Base-by-base conservation (phyloP, 2,113 vertebrate species). In the Aplodontia rufa region DNA sequence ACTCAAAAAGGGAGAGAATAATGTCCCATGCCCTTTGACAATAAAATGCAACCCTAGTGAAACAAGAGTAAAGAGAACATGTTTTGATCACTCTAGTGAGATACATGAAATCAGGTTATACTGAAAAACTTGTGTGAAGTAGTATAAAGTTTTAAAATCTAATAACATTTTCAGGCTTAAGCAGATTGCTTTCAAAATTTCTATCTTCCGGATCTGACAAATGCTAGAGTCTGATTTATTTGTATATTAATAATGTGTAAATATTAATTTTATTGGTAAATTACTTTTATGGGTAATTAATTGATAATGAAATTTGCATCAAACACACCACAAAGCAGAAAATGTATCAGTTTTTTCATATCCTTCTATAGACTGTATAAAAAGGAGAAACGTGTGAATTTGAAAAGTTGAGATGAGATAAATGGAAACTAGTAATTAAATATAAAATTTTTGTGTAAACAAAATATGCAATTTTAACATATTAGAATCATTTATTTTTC, bases 401-500 rank as follows among this genome's bases (percentile, higher is more conserved):
- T 76, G 32, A 20, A 40, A 90, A 87, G 19, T 47, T 83, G 32
- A 76, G 37, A 91, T 83, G 64, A 95, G 45, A 93, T 87, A 82
- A 81, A 86, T 81, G 89, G 40, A 95, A 87, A 71, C 53, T 60
- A n/a, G 22, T 1, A 79, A 87, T 58, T 91, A 49, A 64, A 49
- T 76, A 83, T 66, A 22, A 79, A 87, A 87, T 71, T 1, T 71
- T 93, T 93, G 22, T 51, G 64, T 19, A 93, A 74, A 81, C 80
- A 60, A 74, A 66, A 55, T 90, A 8, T 87, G 64, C 78, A 42
- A 51, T 95, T 82, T 95, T 87, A 79, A 58, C 19, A 64, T n/a
- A n/a, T 83, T 87, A 9, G 35, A 19, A 47, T 55, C 16, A 86
- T 60, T 45, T 85, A 8, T 30, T 88, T 92, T 82, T 90, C 49